A percentile compares a stretch with the other conserved stretches of the same genome.
phyloP scores from a whole-genome alignment of 2,888 invertebrate genomes.

The Limulus polyphemus region DNA sequence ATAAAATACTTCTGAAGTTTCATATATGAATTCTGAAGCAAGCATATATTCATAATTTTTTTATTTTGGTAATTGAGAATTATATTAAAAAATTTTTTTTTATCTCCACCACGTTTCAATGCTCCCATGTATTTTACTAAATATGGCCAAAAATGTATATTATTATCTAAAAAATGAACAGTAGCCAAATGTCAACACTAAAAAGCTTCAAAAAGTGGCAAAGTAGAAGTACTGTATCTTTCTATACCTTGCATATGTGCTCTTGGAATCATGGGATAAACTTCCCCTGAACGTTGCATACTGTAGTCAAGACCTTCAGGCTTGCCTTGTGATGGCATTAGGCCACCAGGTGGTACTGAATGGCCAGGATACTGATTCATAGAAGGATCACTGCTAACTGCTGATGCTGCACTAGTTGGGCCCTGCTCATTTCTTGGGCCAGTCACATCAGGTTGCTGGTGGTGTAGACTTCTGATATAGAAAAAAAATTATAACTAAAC shows the following conservation, averaged over 20 bases:
- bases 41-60: too few relatives aligned
- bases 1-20: too few relatives aligned
- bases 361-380: conserved; percentile 27
- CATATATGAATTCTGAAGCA: too few relatives aligned
- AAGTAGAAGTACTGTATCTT: not conserved
- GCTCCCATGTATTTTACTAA: too few relatives aligned
- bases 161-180: not conserved
- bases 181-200: not conserved
- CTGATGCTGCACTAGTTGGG: conserved; percentile 18
- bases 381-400: conserved; percentile 29
- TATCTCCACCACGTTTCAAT: too few relatives aligned
- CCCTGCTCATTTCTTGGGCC: conserved; percentile 27
- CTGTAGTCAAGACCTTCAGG: conserved; percentile 55
- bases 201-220: not conserved
- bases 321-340: conserved; percentile 38
- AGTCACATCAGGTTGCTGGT: conserved; percentile 30
- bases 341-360: conserved; percentile 15
- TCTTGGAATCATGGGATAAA: conserved; percentile 43
- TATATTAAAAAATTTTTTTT: too few relatives aligned
- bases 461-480: conserved; percentile 30
- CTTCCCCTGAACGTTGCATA: conserved; percentile 47
- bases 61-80: too few relatives aligned
- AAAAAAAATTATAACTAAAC: too few relatives aligned
- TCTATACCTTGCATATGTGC: conserved; percentile 33
- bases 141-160: too few relatives aligned